These are phyloP conservation scores for Plutella xylostella DNA, from an alignment of 2,888 invertebrate species.

Conservation along the genomic window DNA sequence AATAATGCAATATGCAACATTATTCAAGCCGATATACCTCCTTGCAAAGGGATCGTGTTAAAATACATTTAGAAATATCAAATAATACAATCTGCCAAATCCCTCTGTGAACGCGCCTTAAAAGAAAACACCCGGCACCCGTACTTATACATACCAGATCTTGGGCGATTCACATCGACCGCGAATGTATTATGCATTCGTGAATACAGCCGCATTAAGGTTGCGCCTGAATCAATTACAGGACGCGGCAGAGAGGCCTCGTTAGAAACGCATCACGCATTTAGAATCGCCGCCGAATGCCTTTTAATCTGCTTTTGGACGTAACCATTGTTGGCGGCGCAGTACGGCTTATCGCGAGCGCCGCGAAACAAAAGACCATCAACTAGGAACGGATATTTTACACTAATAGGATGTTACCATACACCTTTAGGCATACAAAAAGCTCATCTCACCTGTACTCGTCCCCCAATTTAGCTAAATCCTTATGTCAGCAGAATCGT, in stretches of 20 bases:
- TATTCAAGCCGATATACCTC: too few species aligned
- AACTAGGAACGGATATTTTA: too few species aligned
- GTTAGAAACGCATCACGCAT: conserved; percentile 71
- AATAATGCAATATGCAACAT: too few species aligned
- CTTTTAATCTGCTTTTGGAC: conserved; percentile 2
- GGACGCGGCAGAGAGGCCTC: conserved; percentile 52
- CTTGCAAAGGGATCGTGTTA: too few species aligned
- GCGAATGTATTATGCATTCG: conserved; percentile 64
- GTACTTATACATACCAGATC: background rate
- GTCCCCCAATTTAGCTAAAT: too few species aligned
- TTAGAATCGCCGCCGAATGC: conserved; percentile 48
- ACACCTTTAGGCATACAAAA: too few species aligned
- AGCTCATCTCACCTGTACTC: too few species aligned
- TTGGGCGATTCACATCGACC: conserved; percentile 32
- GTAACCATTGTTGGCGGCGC: background rate
- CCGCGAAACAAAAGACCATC: too few species aligned
- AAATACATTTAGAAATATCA: too few species aligned
- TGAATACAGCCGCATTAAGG: conserved; percentile 63
- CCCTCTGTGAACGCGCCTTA: background rate
- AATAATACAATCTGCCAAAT: too few species aligned
- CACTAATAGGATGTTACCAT: too few species aligned
- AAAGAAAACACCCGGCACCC: background rate
- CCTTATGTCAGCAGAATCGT: background rate
- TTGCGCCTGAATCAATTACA: conserved; percentile 63
- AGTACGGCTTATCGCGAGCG: too few species aligned